These are phyloP conservation scores for Semicossyphus pulcher DNA, from an alignment of 2,113 vertebrate genomes.

Conservation along the genomic window DNA sequence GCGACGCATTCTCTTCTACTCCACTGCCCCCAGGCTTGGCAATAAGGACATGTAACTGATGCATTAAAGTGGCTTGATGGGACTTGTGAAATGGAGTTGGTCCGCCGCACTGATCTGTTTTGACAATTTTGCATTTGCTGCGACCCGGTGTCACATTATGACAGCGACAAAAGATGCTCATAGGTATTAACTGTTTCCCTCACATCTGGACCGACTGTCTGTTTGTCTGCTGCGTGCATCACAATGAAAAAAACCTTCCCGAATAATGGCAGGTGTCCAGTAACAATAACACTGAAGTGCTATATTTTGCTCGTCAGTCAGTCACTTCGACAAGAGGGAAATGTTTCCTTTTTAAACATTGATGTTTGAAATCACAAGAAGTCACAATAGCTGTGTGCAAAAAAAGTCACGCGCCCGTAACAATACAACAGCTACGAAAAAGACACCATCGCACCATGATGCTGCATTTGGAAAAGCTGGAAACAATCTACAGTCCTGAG, in stretches of 20 bases:
- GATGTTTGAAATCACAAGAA: not conserved
- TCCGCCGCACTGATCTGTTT: slow-evolving; percentile 49
- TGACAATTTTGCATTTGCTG: slow-evolving; percentile 37
- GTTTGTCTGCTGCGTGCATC: not conserved
- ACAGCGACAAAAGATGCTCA: slow-evolving; percentile 29
- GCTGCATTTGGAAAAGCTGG: too few species aligned
- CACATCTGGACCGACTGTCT: slow-evolving; percentile 38
- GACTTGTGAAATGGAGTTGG: slow-evolving; percentile 50
- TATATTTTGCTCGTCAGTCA: not conserved
- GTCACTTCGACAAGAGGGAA: not conserved
- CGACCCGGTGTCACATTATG: slow-evolving; percentile 43
- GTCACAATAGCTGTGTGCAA: not conserved
- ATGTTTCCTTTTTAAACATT: not conserved
- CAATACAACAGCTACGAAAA: too few species aligned
- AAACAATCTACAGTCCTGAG: too few species aligned
- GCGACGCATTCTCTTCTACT: slow-evolving; percentile 40
- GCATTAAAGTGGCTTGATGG: slow-evolving; percentile 44
- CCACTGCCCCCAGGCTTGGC: slow-evolving; percentile 19
- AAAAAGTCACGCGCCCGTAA: too few species aligned
- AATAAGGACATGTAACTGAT: slow-evolving; percentile 43
- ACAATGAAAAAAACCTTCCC: not conserved
- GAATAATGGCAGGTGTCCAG: slow-evolving; percentile 9
- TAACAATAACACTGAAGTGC: not conserved
- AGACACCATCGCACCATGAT: too few species aligned
- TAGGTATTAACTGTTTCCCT: slow-evolving; percentile 25